Base-by-base conservation (phyloP, 2,113 vertebrate genomes). In the Labeo catla region DNA sequence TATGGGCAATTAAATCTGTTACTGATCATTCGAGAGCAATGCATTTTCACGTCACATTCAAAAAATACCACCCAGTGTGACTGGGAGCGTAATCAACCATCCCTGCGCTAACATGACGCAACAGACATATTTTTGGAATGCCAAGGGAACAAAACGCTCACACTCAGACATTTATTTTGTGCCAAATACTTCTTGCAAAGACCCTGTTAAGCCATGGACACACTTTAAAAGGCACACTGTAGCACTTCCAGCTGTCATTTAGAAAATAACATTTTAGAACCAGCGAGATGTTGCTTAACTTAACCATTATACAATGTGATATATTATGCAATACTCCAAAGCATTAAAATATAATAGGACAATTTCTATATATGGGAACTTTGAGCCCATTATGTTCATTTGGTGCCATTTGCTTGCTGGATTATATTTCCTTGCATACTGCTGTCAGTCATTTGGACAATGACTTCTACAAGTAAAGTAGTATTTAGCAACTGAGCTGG, bases 121-220 rank as follows among this genome's bases (percentile, higher is more conserved):
- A 74, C 21, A 59, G 50, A 57, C 11, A 6, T 83, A 84, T 84
- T 73, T 84, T 84, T 74, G 59, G 59, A 86, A 86, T 11, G 43
- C 43, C 84, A 68, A 78, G 63, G 73, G 76, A 54, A 76, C 19
- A 28, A 84, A 68, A 77, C 54, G 54, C 47, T 86, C 59, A 70
- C 63, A 85, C 74, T 78, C 28, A 79, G 68, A 59, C 50, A 59
- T 57, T 52, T 43, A 84, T 84, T 57, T 59, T 16, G 21, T 73
- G 82, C 82, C 82, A 84, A 57, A 72, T 43, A 34, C 82, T 59
- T 73, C 66, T 28, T 83, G 66, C 81, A 73, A 73, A 83, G 81
- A 83, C 81, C 50, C 59, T 8, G 68, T 70, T 73, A 21, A 83
- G 81, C 47, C 15, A 19, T 82, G 63, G 81, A 73, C 77, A 61